Conservation (phyloP, 1,140 invertebrate species). For the Araneus ventricosus region DNA sequence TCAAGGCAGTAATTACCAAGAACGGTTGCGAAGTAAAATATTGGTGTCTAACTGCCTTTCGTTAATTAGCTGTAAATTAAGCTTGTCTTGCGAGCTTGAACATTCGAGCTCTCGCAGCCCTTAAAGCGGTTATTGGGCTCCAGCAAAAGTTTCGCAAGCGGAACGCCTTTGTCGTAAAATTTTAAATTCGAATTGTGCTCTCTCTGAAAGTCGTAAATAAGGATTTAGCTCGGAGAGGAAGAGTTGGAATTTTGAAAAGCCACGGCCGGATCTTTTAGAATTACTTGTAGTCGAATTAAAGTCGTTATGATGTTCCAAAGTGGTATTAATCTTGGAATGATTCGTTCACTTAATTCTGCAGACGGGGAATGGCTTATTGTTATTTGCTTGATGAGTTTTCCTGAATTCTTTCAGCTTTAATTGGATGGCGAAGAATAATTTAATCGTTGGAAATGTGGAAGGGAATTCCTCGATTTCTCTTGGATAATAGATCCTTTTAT, state of each 20-base stretch:
- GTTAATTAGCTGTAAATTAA: constrained; percentile 69
- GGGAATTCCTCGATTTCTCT: neutral
- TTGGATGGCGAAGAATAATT: neutral
- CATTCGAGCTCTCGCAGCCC: neutral
- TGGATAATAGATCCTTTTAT: neutral
- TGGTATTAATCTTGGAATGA: neutral
- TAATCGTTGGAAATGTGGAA: neutral
- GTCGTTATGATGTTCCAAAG: constrained; percentile 24
- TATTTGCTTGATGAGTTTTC: neutral
- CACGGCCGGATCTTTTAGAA: neutral
- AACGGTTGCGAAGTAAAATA: constrained; percentile 38
- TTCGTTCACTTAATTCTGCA: neutral
- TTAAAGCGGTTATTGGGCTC: neutral
- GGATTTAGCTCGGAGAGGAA: constrained; percentile 9
- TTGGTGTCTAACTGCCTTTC: constrained; percentile 36
- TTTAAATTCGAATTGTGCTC: constrained; percentile 13
- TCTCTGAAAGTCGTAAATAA: neutral
- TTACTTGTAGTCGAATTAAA: constrained; percentile 18
- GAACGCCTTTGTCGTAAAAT: constrained; percentile 19
- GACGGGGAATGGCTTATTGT: constrained; percentile 14
- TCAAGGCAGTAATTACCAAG: constrained; percentile 37
- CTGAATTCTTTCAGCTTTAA: neutral
- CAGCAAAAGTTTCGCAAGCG: constrained; percentile 16
- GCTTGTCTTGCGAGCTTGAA: constrained; percentile 18
- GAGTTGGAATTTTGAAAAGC: constrained; percentile 20